Percentiles rank a stretch among this genome's conserved stretches.
Conservation (phyloP, 2,797 vertebrate genomes). For the Loriculus beryllinus region DNA sequence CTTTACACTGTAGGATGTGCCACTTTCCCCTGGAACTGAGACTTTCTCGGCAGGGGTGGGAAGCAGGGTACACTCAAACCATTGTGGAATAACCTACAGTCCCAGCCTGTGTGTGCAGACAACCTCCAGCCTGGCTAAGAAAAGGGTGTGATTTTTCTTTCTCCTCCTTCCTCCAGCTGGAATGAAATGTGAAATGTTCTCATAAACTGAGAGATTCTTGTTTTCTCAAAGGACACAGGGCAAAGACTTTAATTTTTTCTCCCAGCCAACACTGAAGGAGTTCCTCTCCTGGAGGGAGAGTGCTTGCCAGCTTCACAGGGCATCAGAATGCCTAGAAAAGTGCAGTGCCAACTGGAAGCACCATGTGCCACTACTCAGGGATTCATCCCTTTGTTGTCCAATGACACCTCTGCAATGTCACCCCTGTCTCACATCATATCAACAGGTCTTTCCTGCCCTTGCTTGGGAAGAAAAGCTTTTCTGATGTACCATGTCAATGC, state of each 20-base stretch:
- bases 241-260: constrained; percentile 64
- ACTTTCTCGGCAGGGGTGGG: neutral
- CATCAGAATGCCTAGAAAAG: constrained; percentile 34
- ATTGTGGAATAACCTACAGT: neutral
- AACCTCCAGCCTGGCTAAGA: constrained; percentile 9
- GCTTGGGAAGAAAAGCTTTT: neutral
- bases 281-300: constrained; percentile 50
- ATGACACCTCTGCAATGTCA: fast-evolving
- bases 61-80: neutral
- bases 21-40: neutral
- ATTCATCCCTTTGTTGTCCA: neutral
- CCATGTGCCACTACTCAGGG: fast-evolving
- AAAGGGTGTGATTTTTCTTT: constrained; percentile 36
- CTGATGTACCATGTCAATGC: fast-evolving
- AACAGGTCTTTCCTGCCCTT: neutral
- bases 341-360: neutral
- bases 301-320: constrained; percentile 35
- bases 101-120: neutral
- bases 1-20: neutral
- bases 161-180: constrained; percentile 60
- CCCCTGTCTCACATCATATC: fast-evolving
- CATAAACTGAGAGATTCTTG: constrained; percentile 76
- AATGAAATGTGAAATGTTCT: constrained; percentile 66
- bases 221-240: constrained; percentile 67
- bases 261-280: constrained; percentile 59